These are phyloP conservation scores for Pomatorhinus ruficollis DNA, from an alignment of 2,113 vertebrate species.

Conservation along the genomic window DNA sequence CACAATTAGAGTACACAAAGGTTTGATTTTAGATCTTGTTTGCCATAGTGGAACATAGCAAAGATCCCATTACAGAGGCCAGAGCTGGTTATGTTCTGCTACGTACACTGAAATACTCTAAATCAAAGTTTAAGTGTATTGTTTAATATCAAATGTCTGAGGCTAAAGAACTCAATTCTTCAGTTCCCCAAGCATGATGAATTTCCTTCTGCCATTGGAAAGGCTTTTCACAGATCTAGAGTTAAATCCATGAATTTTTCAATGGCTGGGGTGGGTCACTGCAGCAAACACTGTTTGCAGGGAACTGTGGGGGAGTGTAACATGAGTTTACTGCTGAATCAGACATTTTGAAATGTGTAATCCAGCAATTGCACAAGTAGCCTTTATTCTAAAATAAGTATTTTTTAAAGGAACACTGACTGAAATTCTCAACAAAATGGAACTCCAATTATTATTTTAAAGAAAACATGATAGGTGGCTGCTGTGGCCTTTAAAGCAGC, in stretches of 20 bases:
- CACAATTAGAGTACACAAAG: background rate
- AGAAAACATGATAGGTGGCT: background rate
- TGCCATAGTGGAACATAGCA: rapidly evolving
- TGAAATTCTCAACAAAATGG: background rate
- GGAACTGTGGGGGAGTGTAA: background rate
- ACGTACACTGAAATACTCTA: background rate
- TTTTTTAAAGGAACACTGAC: background rate
- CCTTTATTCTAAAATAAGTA: background rate
- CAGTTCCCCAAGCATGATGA: background rate
- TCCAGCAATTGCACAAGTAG: background rate
- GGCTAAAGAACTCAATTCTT: background rate
- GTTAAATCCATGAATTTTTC: background rate
- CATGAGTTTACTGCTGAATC: background rate
- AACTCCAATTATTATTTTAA: background rate
- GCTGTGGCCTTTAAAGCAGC: background rate
- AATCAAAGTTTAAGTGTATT: background rate
- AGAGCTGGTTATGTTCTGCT: background rate
- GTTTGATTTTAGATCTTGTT: background rate
- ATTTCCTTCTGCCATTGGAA: background rate
- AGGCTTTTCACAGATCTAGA: background rate
- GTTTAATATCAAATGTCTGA: background rate
- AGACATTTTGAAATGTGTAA: background rate
- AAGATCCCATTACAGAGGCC: background rate
- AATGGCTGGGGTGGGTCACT: background rate
- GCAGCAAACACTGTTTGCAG: background rate